These are phyloP conservation scores for Rotaria socialis DNA, from an alignment of 2,888 invertebrate species.

Conservation along the genomic window DNA sequence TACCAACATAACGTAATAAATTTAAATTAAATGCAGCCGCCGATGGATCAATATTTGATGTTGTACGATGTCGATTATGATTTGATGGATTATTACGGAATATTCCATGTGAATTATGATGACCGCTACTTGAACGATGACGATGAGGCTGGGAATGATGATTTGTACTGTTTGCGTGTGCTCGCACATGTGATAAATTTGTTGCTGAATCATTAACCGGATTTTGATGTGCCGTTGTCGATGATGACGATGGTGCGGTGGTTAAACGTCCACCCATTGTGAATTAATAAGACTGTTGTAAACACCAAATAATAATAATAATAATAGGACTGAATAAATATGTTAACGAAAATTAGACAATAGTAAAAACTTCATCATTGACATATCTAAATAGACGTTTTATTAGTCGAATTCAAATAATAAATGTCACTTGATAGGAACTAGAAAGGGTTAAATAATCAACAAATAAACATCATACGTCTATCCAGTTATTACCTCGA, in stretches of 20 bases:
- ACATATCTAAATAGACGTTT: neutral
- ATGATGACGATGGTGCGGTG: neutral
- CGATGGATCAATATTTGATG: neutral
- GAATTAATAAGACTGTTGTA: neutral
- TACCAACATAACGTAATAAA: conserved; percentile 19
- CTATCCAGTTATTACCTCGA: conserved; percentile 3
- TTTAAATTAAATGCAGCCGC: conserved; percentile 1
- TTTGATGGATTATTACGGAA: neutral
- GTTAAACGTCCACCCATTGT: conserved; percentile 14
- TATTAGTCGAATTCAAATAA: neutral
- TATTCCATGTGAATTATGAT: neutral
- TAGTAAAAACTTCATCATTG: neutral
- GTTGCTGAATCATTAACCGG: neutral
- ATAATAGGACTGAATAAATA: neutral
- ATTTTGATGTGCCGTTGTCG: conserved; percentile 8
- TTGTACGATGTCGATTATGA: conserved; percentile 6
- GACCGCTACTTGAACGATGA: neutral
- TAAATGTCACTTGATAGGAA: neutral
- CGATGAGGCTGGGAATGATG: conserved; percentile 23
- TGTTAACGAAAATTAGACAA: neutral
- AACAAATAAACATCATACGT: conserved; percentile 26
- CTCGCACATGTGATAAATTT: neutral
- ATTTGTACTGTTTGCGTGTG: neutral
- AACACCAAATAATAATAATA: neutral
- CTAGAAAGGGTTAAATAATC: neutral